Base-by-base conservation (phyloP, 2,888 invertebrate species). In the Omphaloscelis lunosa region DNA sequence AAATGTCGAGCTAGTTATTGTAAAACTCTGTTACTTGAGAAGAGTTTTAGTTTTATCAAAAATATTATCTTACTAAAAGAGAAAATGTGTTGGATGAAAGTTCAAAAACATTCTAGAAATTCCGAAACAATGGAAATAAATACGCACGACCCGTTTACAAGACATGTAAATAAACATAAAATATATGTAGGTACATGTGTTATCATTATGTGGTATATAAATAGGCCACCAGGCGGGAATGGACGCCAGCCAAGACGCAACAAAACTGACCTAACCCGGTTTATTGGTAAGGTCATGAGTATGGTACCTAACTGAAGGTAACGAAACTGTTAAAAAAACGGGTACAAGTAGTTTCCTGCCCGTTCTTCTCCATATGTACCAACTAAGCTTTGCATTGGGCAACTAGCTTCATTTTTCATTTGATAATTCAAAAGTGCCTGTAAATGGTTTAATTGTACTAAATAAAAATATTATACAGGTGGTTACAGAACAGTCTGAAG, bases 241-340 rank as follows among this genome's bases (percentile, higher is more conserved):
- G 83, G 84, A 72, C 34, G 34, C 65, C 59, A 63, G 82, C 84
- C 84, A 84, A 83, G 59, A 77, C 53, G 34, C 56, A 63, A 61
- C 80, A 48, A 73, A 65, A 73, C 74, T 82, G 66, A 75, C 69
- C 77, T 79, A 75, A 76, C 82, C 67, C 69, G 63, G 48, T 77
- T 82, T 53, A 45, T 27, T 65, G 27, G 61, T 34, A 20, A 61
- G 34, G 61, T 61, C 61, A 34, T 61, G 9, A 34, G 34, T 34
- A 61, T 11, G 29, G 20, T 20, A 45, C 15, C 15, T 45, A 34
- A 59, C 59, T 29, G 29, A 17, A 8, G 20, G 59, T 29, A 27
- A 58, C 27, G 0, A 58, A 27, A 56, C n/a, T 56, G n/a, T 48
- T 17, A 48, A 48, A 48, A 15, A 48, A 45, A 45, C 41, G 48